These are phyloP conservation scores for Geotrypetes seraphini DNA, from an alignment of 2,797 vertebrate species.

Conservation along the genomic window DNA sequence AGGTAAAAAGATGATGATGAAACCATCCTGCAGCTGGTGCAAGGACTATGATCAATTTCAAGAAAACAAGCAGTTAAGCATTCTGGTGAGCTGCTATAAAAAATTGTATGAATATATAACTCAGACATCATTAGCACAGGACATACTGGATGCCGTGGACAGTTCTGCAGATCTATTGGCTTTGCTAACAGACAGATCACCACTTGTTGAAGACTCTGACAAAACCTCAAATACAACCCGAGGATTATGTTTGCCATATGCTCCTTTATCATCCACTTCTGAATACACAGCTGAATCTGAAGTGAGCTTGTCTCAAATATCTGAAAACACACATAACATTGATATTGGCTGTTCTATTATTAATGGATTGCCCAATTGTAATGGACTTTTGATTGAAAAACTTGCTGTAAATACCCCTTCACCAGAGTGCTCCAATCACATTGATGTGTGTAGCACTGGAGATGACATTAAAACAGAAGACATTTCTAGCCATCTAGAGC, in stretches of 20 bases:
- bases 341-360: conserved; percentile 59
- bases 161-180: conserved; percentile 85
- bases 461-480: conserved; percentile 73
- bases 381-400: conserved; percentile 73
- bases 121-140: conserved; percentile 79
- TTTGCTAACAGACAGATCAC: conserved; percentile 81
- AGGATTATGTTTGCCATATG: conserved; percentile 65
- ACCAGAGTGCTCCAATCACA: conserved; percentile 55
- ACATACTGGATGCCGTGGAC: conserved; percentile 81
- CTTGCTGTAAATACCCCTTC: conserved; percentile 69
- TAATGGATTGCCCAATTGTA: conserved; percentile 85
- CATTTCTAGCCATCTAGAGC: conserved; percentile 62
- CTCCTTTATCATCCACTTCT: conserved; percentile 66
- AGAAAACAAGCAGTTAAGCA: conserved; percentile 88
- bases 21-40: conserved; percentile 97
- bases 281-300: conserved; percentile 57
- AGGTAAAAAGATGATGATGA: conserved; percentile 98
- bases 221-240: conserved; percentile 51
- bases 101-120: conserved; percentile 93
- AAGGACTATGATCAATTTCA: conserved; percentile 96
- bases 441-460: conserved; percentile 54
- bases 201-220: conserved; percentile 66
- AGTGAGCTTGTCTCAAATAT: conserved; percentile 46
- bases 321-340: conserved; percentile 52
- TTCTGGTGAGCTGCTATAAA: conserved; percentile 93